Evolutionary conservation across 2,113 vertebrate genomes (phyloP).

Genomic region (Spilogale gracilis): DNA sequence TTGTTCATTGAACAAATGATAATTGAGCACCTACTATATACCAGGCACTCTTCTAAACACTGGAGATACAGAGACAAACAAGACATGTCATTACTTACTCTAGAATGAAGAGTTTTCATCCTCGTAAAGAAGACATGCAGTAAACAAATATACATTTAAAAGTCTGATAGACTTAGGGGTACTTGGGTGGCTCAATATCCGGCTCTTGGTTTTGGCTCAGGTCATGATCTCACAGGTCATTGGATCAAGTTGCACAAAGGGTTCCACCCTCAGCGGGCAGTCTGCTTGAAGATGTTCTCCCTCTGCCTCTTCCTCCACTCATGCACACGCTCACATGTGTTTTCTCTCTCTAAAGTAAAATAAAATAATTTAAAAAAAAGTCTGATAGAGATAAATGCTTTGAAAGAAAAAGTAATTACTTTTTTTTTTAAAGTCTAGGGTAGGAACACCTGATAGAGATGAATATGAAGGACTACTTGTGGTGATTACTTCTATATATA

Average conservation of each 20-base stretch:
- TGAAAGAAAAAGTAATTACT: background rate
- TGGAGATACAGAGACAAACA: background rate
- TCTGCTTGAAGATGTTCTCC: background rate
- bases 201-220: background rate
- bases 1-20: background rate
- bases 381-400: background rate
- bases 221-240: background rate
- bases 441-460: background rate
- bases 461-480: background rate
- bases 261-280: background rate
- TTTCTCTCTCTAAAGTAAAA: background rate
- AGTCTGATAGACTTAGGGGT: background rate
- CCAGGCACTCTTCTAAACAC: background rate
- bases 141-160: background rate
- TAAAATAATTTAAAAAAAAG: background rate
- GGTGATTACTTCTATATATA: background rate
- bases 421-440: background rate
- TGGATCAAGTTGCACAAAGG: background rate
- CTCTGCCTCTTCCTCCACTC: background rate
- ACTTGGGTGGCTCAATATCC: background rate
- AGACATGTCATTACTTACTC: background rate
- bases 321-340: background rate
- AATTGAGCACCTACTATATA: background rate
- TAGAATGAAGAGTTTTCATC: background rate
- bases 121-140: background rate